Percentiles rank a stretch among this genome's conserved stretches.
Evolutionary conservation across 92 coral and sea anemone genomes (phyloP).

Genomic region (Zoanthus sansibaricus): DNA sequence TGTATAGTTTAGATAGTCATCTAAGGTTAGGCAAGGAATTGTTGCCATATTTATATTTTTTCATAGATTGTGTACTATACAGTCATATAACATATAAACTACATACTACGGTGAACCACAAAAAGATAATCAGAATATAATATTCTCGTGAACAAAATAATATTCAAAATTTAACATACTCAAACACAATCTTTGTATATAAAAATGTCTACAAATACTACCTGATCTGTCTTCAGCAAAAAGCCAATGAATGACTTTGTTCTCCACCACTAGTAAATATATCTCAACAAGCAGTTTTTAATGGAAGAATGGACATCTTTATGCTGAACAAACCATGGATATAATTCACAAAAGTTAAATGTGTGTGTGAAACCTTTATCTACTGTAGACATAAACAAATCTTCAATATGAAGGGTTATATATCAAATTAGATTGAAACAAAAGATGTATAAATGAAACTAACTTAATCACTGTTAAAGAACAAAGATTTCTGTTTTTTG

Average conservation of each 20-base stretch:
- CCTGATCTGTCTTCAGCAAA: neutral
- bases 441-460: neutral
- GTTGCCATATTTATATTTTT: too few species aligned
- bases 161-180: neutral
- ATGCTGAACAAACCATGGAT: slow-evolving; percentile 10
- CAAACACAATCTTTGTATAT: neutral
- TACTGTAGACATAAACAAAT: neutral
- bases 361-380: neutral
- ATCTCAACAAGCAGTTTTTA: neutral
- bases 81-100: too few species aligned
- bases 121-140: too few species aligned
- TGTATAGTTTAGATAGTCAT: too few species aligned
- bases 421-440: neutral
- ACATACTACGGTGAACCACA: too few species aligned
- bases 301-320: neutral
- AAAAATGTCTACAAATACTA: neutral
- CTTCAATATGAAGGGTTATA: neutral
- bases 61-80: too few species aligned
- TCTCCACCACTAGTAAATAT: neutral
- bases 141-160: too few species aligned
- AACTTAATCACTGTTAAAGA: neutral
- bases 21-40: too few species aligned
- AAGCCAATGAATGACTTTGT: neutral
- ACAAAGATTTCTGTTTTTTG: neutral
- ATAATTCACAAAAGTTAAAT: neutral